Base-by-base conservation (phyloP, 2,797 vertebrate species). In the Sebastes elongatus region DNA sequence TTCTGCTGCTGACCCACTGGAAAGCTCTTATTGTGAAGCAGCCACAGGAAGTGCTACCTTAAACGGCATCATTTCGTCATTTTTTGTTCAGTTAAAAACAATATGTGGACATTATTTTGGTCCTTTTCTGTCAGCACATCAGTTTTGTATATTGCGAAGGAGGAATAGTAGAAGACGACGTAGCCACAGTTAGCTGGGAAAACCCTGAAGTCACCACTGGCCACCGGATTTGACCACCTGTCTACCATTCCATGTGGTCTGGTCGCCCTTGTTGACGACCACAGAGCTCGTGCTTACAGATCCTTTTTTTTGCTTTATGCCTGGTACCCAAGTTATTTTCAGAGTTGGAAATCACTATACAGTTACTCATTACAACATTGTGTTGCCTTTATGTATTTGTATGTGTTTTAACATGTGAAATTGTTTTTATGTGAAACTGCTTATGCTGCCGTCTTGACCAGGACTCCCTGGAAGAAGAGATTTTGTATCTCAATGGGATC, bases 161-260 rank as follows among this genome's bases (percentile, higher is more conserved):
- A 73, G n/a, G 22, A 64, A 25, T 20, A 30, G 46, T 16, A 63
- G 7, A 7, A 65, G 28, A 64, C n/a, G n/a, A 38, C 20, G 27
- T 23, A 57, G 52, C 68, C 42, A 16, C 71, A 72, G 70, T 11
- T 46, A 62, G 75, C 33, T 61, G 80, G 80, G 80, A 80, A 89
- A 74, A 61, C 55, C 83, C 85, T 73, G 56, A 49, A 35, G 23
- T 78, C 5, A 74, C 81, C 71, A 66, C 80, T 38, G n/a, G 63
- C 65, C 68, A 76, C 63, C 64, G 60, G 35, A 77, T 62, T 6
- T 70, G 62, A 84, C 82, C 80, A 85, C 69, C 77, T 84, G 69
- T 68, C 80, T 28, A 11, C 66, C 56, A 64, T 67, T 59, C 35
- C 6, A 32, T 71, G 59, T 65, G 38, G 56, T 78, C 60, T 65